Evolutionary conservation across 1,140 invertebrate species (phyloP).

Genomic region (Delia radicum): DNA sequence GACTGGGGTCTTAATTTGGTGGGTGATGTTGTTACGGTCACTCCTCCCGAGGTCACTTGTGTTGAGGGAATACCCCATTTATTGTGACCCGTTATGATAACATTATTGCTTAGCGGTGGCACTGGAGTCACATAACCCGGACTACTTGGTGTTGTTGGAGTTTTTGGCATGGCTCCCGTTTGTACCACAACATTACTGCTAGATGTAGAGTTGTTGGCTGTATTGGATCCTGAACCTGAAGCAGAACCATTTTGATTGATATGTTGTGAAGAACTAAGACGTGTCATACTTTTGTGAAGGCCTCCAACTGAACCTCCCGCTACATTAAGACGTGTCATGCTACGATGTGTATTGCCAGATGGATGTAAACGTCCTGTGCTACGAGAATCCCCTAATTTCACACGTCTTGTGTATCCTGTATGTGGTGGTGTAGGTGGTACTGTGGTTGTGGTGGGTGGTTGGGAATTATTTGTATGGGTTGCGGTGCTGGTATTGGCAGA

Average conservation of each 20-base stretch:
- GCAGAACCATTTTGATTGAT: slow-evolving; percentile 57
- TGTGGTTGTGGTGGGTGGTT: slow-evolving; percentile 6
- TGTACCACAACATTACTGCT: slow-evolving; percentile 31
- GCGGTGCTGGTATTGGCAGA: neutral
- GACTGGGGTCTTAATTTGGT: slow-evolving; percentile 59
- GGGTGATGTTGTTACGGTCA: slow-evolving; percentile 65
- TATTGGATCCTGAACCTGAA: slow-evolving; percentile 39
- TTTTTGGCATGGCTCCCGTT: slow-evolving; percentile 43
- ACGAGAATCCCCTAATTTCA: slow-evolving; percentile 67
- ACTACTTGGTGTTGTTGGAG: slow-evolving; percentile 32
- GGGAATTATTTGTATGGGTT: neutral
- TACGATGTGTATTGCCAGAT: slow-evolving; percentile 65
- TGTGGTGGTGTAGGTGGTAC: slow-evolving; percentile 45
- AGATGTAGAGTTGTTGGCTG: slow-evolving; percentile 43
- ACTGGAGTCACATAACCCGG: slow-evolving; percentile 52
- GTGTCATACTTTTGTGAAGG: slow-evolving; percentile 81
- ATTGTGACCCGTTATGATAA: slow-evolving; percentile 57
- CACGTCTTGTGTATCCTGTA: slow-evolving; percentile 63
- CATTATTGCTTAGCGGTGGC: slow-evolving; percentile 52
- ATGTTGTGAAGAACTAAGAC: slow-evolving; percentile 72
- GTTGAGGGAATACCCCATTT: slow-evolving; percentile 58
- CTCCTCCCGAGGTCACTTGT: slow-evolving; percentile 62
- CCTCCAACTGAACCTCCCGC: slow-evolving; percentile 71
- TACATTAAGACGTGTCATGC: slow-evolving; percentile 73
- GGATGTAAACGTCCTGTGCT: slow-evolving; percentile 70